Conservation (phyloP, 2,888 invertebrate species). For the Drosophila neotestacea region DNA sequence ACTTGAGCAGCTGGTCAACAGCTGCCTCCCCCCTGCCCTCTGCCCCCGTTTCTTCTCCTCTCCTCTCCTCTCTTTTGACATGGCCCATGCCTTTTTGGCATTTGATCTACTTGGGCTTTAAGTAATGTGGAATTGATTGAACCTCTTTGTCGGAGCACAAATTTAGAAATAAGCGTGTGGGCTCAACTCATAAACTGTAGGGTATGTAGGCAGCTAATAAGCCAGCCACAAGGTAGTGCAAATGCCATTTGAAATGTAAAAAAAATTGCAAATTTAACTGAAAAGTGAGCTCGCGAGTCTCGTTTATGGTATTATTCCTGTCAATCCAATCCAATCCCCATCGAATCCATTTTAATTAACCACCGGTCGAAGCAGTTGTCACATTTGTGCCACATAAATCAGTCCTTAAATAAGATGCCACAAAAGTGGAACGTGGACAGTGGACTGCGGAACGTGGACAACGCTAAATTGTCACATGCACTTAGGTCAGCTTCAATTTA, state of each 20-base stretch:
- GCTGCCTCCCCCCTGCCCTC: neutral
- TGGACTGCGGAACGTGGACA: neutral
- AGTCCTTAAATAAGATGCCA: constrained; percentile 25
- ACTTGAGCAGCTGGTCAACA: constrained; percentile 60
- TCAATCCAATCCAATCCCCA: neutral
- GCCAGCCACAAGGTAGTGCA: constrained; percentile 16
- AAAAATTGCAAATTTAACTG: neutral
- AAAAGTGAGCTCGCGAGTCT: neutral
- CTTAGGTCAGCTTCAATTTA: constrained; percentile 13
- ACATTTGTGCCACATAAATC: constrained; percentile 44
- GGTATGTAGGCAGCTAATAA: constrained; percentile 34
- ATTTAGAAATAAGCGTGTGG: constrained; percentile 36
- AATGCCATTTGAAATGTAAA: neutral
- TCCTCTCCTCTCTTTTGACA: neutral
- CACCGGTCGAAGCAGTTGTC: constrained; percentile 33
- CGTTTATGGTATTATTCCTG: constrained; percentile 2
- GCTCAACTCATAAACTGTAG: constrained; percentile 1
- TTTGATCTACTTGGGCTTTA: constrained; percentile 60
- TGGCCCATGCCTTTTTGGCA: constrained; percentile 31
- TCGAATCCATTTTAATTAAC: constrained; percentile 60
- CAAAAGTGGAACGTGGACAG: neutral
- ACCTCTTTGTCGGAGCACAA: constrained; percentile 18
- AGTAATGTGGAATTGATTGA: constrained; percentile 60
- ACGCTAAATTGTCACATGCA: constrained; percentile 57
- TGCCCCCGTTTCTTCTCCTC: neutral